Conservation (phyloP, 2,888 invertebrate species). For the Amphimallon solstitiale region DNA sequence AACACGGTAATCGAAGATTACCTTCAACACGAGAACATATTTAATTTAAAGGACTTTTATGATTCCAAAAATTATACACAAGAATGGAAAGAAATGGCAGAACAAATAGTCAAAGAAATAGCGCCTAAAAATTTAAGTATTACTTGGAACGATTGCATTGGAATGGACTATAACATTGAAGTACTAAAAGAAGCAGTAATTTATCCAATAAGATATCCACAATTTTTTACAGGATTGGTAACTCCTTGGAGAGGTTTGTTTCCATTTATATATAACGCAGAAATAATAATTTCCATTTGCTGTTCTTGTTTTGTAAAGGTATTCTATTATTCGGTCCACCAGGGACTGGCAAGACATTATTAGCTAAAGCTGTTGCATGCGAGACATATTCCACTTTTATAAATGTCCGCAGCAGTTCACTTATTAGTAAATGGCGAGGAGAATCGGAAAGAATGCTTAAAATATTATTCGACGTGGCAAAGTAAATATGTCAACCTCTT, state of each 20-base stretch:
- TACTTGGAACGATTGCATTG: slow-evolving; percentile 84
- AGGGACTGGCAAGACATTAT: slow-evolving; percentile 86
- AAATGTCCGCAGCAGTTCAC: slow-evolving; percentile 87
- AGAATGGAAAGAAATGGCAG: slow-evolving; percentile 74
- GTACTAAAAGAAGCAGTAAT: slow-evolving; percentile 87
- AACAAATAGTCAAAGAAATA: slow-evolving; percentile 72
- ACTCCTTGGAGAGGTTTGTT: slow-evolving; percentile 83
- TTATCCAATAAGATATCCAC: slow-evolving; percentile 80
- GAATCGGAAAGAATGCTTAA: slow-evolving; percentile 94
- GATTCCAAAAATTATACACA: slow-evolving; percentile 59
- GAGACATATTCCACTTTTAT: slow-evolving; percentile 86
- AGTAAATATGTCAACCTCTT: slow-evolving; percentile 60
- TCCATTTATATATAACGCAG: slow-evolving; percentile 54
- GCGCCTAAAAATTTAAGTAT: slow-evolving; percentile 60
- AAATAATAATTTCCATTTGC: neutral
- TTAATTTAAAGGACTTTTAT: slow-evolving; percentile 43
- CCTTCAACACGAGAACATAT: neutral
- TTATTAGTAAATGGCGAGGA: slow-evolving; percentile 96
- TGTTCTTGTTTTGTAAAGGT: slow-evolving; percentile 46
- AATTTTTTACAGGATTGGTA: slow-evolving; percentile 72
- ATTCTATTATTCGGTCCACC: slow-evolving; percentile 77
- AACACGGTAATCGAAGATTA: neutral
- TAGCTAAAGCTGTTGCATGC: slow-evolving; percentile 88
- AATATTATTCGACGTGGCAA: slow-evolving; percentile 88
- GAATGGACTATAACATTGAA: slow-evolving; percentile 78